Percentiles rank a stretch among this genome's conserved stretches.
Conservation (phyloP, 2,888 invertebrate species). For the Yponomeuta malinellus region DNA sequence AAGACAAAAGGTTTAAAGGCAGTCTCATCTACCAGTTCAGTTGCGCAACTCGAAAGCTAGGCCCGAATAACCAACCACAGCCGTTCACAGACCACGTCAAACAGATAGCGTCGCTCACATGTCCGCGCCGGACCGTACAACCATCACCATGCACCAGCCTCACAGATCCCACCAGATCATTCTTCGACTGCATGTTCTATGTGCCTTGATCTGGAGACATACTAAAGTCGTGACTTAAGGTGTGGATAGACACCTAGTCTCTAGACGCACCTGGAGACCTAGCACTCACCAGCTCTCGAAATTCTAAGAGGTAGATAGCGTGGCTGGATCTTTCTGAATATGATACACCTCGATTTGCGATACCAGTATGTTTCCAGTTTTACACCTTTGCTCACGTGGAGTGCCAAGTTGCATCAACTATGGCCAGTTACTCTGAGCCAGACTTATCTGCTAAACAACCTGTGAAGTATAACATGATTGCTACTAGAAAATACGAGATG, state of each 20-base stretch:
- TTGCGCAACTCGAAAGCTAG: background rate
- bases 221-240: no score
- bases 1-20: background rate
- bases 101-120: background rate
- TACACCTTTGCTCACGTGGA: background rate
- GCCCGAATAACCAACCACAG: background rate
- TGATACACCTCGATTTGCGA: no score
- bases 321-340: no score
- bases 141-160: conserved; percentile 70
- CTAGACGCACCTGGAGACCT: no score
- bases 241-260: no score
- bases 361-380: no score
- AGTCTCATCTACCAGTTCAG: background rate
- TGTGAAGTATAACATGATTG: no score
- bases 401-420: background rate
- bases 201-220: conserved; percentile 40
- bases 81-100: conserved; percentile 1
- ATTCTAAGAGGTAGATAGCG: no score
- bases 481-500: no score
- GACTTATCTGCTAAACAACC: no score
- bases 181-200: conserved; percentile 47
- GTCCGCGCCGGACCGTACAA: conserved; percentile 35
- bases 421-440: no score
- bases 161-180: conserved; percentile 28
- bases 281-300: no score